Conservation (phyloP, 2,113 vertebrate genomes). For the Dasyprocta punctata region DNA sequence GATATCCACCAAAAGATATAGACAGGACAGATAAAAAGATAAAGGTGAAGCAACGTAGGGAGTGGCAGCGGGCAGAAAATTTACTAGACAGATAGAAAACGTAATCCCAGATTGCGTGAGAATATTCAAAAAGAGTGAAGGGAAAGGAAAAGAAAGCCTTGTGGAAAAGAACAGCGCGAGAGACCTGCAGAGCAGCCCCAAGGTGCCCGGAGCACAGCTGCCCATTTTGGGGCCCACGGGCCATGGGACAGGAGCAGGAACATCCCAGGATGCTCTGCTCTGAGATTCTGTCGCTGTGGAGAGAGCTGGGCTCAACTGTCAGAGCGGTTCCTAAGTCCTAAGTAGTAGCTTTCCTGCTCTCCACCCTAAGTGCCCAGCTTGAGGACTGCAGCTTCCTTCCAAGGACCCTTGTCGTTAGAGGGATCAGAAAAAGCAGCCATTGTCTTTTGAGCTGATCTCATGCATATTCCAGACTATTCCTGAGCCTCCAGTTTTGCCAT, state of each 20-base stretch:
- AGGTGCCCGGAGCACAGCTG: accelerated
- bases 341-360: neutral
- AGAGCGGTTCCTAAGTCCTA: neutral
- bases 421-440: neutral
- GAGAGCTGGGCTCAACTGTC: neutral
- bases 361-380: neutral
- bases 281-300: neutral
- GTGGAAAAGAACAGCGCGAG: neutral
- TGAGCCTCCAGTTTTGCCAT: neutral
- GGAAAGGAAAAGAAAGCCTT: neutral
- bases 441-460: neutral
- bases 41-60: neutral
- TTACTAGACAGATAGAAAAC: neutral
- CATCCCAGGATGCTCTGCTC: neutral
- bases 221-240: accelerated
- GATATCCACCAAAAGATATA: neutral
- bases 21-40: neutral
- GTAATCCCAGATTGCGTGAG: neutral
- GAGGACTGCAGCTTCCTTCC: neutral
- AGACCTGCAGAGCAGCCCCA: accelerated
- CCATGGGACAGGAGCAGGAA: accelerated
- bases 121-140: neutral
- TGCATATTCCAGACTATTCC: neutral
- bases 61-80: neutral
- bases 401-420: neutral